Conservation (phyloP, 2,113 vertebrate genomes). For the Willisornis vidua region DNA sequence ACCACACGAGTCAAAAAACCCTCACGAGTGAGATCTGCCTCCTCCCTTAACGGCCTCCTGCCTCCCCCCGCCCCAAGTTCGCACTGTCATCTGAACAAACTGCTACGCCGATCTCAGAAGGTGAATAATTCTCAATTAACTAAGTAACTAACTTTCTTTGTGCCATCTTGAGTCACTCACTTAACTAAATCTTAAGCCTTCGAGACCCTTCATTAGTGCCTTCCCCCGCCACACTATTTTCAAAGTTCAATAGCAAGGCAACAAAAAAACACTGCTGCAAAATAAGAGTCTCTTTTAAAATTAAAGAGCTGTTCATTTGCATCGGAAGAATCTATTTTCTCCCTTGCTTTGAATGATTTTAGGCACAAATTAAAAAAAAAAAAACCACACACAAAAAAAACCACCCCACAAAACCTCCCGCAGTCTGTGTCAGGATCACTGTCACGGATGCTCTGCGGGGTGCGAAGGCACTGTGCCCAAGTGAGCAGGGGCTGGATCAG, state of each 20-base stretch:
- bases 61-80: neutral
- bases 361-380: neutral
- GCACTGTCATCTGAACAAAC: slow-evolving; percentile 37
- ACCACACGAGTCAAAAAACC: no score
- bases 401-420: neutral
- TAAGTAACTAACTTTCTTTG: slow-evolving; percentile 58
- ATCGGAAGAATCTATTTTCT: neutral
- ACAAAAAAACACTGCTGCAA: slow-evolving; percentile 64
- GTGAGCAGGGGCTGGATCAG: neutral
- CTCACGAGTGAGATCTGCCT: neutral
- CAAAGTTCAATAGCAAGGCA: slow-evolving; percentile 69
- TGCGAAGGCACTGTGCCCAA: neutral
- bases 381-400: neutral
- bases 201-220: slow-evolving; percentile 57
- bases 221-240: slow-evolving; percentile 45
- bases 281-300: slow-evolving; percentile 74
- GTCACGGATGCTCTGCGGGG: neutral
- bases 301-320: slow-evolving; percentile 29
- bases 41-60: neutral
- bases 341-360: neutral
- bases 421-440: neutral
- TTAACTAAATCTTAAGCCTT: slow-evolving; percentile 57
- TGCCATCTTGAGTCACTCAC: slow-evolving; percentile 41
- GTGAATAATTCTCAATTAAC: slow-evolving; percentile 61
- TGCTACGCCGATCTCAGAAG: slow-evolving; percentile 43